These are phyloP conservation scores for Patella caerulea DNA, from an alignment of 2,888 invertebrate species.

Conservation along the genomic window DNA sequence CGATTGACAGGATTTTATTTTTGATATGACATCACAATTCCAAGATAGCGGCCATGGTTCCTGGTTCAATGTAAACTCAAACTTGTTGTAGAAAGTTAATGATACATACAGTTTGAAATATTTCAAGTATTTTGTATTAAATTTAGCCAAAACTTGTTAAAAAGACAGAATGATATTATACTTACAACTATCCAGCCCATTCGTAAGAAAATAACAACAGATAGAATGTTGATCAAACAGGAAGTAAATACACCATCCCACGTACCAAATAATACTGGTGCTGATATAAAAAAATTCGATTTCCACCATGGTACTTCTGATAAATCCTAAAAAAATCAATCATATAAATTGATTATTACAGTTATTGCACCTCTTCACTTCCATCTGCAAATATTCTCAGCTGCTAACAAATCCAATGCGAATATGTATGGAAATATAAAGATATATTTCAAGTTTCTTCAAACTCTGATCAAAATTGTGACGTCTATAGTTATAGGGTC, in stretches of 20 bases:
- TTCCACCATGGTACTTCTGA: slow-evolving; percentile 90
- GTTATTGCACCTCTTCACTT: background rate
- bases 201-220: slow-evolving; percentile 95
- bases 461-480: no score
- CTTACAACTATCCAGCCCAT: slow-evolving; percentile 96
- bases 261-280: slow-evolving; percentile 95
- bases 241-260: slow-evolving; percentile 99
- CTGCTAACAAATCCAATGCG: background rate
- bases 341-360: background rate
- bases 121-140: no score
- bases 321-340: slow-evolving; percentile 48
- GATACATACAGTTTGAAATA: no score
- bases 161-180: slow-evolving; percentile 15
- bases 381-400: background rate
- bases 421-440: no score
- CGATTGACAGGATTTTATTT: no score
- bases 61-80: no score
- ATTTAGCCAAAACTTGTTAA: no score
- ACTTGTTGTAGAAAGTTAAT: no score
- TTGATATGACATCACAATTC: no score
- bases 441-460: no score
- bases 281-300: slow-evolving; percentile 95
- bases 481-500: no score
- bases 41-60: no score
- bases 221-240: slow-evolving; percentile 96